Conservation (phyloP, 1,140 invertebrate genomes). For the Ctenoplectra terminalis region DNA sequence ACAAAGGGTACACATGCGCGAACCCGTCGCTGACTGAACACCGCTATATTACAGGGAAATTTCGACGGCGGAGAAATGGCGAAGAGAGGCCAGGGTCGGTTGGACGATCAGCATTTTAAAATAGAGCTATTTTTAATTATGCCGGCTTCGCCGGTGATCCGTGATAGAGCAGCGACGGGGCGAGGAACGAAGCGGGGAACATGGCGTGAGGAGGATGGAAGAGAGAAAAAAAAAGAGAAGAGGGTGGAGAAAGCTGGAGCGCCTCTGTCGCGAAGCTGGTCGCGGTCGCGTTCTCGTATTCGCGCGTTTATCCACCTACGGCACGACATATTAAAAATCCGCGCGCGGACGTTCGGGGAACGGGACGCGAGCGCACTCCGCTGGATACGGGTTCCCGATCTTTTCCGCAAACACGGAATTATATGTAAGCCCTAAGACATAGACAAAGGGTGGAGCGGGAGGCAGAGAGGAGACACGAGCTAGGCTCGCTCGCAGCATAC, state of each 20-base stretch:
- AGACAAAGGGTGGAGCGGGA: slow-evolving; percentile 76
- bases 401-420: slow-evolving; percentile 82
- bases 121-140: slow-evolving; percentile 76
- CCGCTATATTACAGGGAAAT: slow-evolving; percentile 21
- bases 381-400: slow-evolving; percentile 66
- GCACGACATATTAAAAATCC: slow-evolving; percentile 80
- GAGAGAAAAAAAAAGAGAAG: neutral
- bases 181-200: neutral
- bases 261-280: slow-evolving; percentile 15
- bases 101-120: slow-evolving; percentile 71
- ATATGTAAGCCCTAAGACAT: slow-evolving; percentile 82
- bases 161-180: slow-evolving; percentile 20
- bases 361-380: slow-evolving; percentile 18
- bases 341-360: slow-evolving; percentile 25
- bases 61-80: neutral
- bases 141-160: slow-evolving; percentile 67
- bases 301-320: slow-evolving; percentile 61
- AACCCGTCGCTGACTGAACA: neutral
- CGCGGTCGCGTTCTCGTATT: slow-evolving; percentile 44
- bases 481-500: neutral
- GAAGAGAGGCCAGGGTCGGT: neutral
- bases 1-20: neutral
- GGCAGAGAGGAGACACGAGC: neutral
- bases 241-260: neutral
- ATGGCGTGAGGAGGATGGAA: neutral